Base-by-base conservation (phyloP, 2,888 invertebrate species). In the Scrobipalpa costella region DNA sequence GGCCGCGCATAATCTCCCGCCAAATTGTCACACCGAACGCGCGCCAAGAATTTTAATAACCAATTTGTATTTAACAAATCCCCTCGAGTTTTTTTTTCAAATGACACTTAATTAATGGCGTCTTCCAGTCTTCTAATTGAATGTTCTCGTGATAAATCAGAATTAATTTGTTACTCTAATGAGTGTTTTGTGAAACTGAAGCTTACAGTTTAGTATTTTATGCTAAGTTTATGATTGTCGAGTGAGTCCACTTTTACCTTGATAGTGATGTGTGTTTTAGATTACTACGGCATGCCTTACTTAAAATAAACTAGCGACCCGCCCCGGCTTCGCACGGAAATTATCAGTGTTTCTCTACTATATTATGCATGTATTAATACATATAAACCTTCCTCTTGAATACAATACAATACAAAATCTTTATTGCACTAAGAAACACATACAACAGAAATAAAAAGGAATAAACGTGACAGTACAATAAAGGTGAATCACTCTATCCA, bases 1-100 rank as follows among this genome's bases (percentile, higher is more conserved):
- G 62, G 61, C 62, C 63, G 38, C 59, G 60, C 60, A 64, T 70
- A 66, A 66, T 60, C 34, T 60, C 67, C 67, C 69, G 71, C 72
- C 74, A 73, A 71, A 74, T 69, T 75, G 81, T 81, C 78, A 76
- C 75, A 70, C 69, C 70, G 71, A 69, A 69, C 74, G 75, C 75
- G 68, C 78, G 85, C 80, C 78, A 82, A 79, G 89, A 89, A 90
- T 90, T 78, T 88, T 90, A 90, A 90, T 89, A 88, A 88, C 85
- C 88, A 89, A 89, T 90, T 89, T 86, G 89, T 87, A 84, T 88
- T 88, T 87, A 86, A 90, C 86, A 85, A 85, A 87, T 84, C 77
- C 79, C 75, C 77, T 73, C 76, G 68, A 65, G 65, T 63, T 68
- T 72, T 80, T 68, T 71, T 69, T 73, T 71, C 71, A 68, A 69